Evolutionary conservation across 2,113 vertebrate genomes (phyloP).

Genomic region (Muntiacus reevesi): DNA sequence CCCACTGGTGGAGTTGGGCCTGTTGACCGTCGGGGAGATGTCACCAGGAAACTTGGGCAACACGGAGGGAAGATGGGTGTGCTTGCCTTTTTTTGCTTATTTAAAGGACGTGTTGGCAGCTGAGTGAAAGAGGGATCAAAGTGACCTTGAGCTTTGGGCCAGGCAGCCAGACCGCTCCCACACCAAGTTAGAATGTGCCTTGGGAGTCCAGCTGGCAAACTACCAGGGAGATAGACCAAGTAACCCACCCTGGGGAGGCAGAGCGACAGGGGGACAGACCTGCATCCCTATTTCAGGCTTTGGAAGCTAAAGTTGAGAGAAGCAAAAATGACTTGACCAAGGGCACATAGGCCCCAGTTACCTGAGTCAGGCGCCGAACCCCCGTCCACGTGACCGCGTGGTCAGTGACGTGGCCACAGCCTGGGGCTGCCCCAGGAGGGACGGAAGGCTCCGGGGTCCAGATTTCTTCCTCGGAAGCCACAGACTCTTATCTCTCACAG

Average conservation of each 20-base stretch:
- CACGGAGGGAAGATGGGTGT: not conserved
- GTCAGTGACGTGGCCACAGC: accelerated
- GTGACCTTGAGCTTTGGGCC: not conserved
- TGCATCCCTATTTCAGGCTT: not conserved
- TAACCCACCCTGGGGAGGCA: not conserved
- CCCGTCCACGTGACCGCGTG: accelerated
- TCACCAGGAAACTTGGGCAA: not conserved
- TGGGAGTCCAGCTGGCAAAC: not conserved
- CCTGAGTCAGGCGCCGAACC: too few species aligned
- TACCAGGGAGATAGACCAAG: accelerated
- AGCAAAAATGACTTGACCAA: not conserved
- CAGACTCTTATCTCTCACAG: not conserved
- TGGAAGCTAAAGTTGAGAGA: not conserved
- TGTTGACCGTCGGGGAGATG: not conserved
- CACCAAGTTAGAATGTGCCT: not conserved
- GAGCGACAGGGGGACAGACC: not conserved
- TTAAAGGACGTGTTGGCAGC: not conserved
- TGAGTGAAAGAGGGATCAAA: not conserved
- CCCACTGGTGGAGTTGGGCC: not conserved
- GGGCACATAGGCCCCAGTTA: not conserved
- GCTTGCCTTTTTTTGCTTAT: not conserved
- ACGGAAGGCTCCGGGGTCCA: not conserved
- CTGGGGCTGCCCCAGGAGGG: not conserved
- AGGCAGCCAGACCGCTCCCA: not conserved
- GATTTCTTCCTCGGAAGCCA: not conserved